These are phyloP conservation scores for Remorina albescens DNA, from an alignment of 2,797 vertebrate genomes.

Conservation along the genomic window DNA sequence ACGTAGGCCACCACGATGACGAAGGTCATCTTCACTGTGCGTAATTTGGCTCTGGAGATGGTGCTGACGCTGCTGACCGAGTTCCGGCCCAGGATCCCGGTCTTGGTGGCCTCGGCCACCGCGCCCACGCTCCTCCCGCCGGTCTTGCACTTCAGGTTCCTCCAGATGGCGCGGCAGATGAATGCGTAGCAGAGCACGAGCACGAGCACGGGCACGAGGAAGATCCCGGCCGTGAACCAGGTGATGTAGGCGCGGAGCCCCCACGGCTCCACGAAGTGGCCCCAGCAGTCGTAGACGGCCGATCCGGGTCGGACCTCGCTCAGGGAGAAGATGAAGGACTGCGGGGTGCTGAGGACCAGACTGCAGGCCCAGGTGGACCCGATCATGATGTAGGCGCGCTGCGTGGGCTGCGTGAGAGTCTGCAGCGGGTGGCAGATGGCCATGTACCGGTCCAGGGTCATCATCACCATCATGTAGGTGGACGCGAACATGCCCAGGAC, in stretches of 20 bases:
- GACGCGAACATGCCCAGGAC: slow-evolving; percentile 95
- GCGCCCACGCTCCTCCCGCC: slow-evolving; percentile 12
- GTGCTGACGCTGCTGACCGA: slow-evolving; percentile 90
- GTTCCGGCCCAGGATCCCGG: slow-evolving; percentile 79
- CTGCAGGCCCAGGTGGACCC: slow-evolving; percentile 89
- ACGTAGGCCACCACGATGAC: slow-evolving; percentile 93
- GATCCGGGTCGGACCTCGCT: slow-evolving; percentile 89
- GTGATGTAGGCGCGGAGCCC: slow-evolving; percentile 91
- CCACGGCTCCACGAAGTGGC: slow-evolving; percentile 88
- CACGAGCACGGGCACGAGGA: slow-evolving; percentile 86
- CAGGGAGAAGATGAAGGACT: slow-evolving; percentile 93
- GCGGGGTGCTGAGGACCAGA: slow-evolving; percentile 89
- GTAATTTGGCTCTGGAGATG: slow-evolving; percentile 93
- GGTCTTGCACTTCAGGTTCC: slow-evolving; percentile 90
- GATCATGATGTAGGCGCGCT: slow-evolving; percentile 87
- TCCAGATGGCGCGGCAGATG: slow-evolving; percentile 92
- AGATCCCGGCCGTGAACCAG: slow-evolving; percentile 91
- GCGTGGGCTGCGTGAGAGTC: slow-evolving; percentile 88
- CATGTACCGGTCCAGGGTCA: slow-evolving; percentile 93
- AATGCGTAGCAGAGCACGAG: slow-evolving; percentile 90
- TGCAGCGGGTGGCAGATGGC: slow-evolving; percentile 93
- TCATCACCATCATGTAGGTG: slow-evolving; percentile 93
- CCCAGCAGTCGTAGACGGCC: slow-evolving; percentile 93
- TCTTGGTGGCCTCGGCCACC: slow-evolving; percentile 26
- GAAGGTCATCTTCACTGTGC: slow-evolving; percentile 96